phyloP scores from a whole-genome alignment of 2,113 vertebrate species.

The Antechinus flavipes region DNA sequence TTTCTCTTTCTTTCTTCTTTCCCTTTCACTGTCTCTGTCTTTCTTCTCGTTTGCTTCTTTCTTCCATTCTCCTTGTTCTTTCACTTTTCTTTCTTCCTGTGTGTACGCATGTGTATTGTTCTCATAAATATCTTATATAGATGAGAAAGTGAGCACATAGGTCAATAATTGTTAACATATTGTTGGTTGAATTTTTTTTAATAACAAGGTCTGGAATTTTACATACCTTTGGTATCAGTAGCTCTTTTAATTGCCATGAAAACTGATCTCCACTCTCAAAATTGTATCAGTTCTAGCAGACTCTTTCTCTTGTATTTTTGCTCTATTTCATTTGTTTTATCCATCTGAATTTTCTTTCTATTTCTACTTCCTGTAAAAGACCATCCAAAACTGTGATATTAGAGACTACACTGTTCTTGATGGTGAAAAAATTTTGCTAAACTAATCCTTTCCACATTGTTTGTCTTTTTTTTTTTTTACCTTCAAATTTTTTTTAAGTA shows the following conservation, averaged over 20 bases:
- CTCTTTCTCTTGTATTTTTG: neutral
- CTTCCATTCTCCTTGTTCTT: neutral
- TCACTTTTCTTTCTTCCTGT: conserved; percentile 16
- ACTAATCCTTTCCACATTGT: neutral
- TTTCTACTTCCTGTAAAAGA: neutral
- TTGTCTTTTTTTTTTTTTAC: neutral
- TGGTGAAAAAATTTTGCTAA: neutral
- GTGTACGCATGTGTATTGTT: neutral
- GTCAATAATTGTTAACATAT: neutral
- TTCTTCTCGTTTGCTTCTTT: neutral
- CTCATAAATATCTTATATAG: neutral
- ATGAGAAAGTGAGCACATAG: neutral
- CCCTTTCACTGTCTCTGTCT: neutral
- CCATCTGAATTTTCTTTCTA: neutral
- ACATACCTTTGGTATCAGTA: neutral
- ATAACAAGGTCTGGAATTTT: neutral
- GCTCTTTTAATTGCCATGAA: neutral
- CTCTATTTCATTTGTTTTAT: neutral
- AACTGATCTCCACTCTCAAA: neutral
- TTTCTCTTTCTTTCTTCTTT: neutral
- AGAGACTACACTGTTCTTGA: neutral
- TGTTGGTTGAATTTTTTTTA: neutral
- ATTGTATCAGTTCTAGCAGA: neutral
- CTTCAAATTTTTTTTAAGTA: neutral
- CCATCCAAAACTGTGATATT: neutral